phyloP scores from a whole-genome alignment of 2,797 vertebrate species.

The Gephyroberyx darwinii region DNA sequence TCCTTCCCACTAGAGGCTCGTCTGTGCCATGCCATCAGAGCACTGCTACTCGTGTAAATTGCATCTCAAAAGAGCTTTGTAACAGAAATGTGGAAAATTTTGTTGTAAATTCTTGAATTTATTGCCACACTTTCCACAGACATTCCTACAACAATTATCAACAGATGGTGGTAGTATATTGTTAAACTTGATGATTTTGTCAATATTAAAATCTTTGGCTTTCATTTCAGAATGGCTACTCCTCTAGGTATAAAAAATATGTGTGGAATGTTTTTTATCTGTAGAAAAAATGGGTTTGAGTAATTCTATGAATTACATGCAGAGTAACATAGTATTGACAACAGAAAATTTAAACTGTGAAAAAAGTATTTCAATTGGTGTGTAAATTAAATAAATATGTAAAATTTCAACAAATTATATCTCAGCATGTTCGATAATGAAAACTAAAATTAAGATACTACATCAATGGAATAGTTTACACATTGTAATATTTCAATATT shows the following conservation, averaged over 20 bases:
- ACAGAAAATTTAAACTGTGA: no score
- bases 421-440: background rate
- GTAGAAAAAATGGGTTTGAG: background rate
- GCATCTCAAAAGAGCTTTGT: constrained; percentile 22
- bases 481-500: background rate
- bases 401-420: background rate
- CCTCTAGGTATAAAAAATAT: background rate
- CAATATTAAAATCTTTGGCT: constrained; percentile 13
- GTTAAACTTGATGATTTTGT: constrained; percentile 17
- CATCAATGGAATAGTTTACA: background rate
- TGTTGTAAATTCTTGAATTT: constrained; percentile 1
- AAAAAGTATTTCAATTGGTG: background rate
- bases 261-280: background rate
- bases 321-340: background rate
- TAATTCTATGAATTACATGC: background rate
- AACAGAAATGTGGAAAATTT: background rate
- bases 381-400: background rate
- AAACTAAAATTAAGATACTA: background rate
- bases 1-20: constrained; percentile 45
- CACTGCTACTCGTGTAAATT: constrained; percentile 36
- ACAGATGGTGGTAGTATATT: constrained; percentile 20
- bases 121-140: background rate
- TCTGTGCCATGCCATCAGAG: constrained; percentile 46
- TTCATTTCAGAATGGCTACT: constrained; percentile 8
- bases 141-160: background rate